Evolutionary conservation across 2,888 invertebrate genomes (phyloP).

Genomic region (Cerceris ruficornis): DNA sequence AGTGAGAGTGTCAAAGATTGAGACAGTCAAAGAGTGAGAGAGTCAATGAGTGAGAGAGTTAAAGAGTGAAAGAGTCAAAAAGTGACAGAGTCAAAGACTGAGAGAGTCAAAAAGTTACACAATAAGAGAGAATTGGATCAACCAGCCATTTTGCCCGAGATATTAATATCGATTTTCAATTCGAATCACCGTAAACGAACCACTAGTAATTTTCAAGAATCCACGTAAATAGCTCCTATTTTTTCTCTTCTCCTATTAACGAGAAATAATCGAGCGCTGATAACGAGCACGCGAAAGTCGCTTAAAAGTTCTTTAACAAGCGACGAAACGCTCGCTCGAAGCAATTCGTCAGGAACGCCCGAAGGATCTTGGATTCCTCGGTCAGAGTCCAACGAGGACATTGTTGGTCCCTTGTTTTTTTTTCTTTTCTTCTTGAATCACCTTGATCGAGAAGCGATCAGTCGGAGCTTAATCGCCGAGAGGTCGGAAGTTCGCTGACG

Average conservation of each 20-base stretch:
- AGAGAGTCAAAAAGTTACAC: no score
- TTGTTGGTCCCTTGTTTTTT: neutral
- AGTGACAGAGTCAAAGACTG: no score
- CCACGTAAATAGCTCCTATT: neutral
- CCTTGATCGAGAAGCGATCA: constrained; percentile 21
- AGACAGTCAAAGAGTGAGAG: no score
- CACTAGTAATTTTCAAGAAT: neutral
- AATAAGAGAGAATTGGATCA: no score
- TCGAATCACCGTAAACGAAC: no score
- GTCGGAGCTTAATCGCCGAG: constrained; percentile 28
- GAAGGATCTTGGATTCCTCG: constrained; percentile 28
- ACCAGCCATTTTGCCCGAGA: no score
- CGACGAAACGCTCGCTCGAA: constrained; percentile 33
- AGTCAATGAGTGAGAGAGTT: no score
- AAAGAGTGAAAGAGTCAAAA: no score
- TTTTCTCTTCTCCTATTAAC: constrained; percentile 34
- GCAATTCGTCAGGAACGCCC: constrained; percentile 33
- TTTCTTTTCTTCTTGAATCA: neutral
- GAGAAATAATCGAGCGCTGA: constrained; percentile 40
- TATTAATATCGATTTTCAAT: no score
- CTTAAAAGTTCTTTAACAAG: constrained; percentile 60
- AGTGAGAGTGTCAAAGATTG: no score
- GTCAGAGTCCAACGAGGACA: neutral
- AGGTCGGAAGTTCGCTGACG: constrained; percentile 57
- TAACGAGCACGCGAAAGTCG: constrained; percentile 47